Evolutionary conservation across 2,888 invertebrate species (phyloP).

Genomic region (Platycheirus albimanus): DNA sequence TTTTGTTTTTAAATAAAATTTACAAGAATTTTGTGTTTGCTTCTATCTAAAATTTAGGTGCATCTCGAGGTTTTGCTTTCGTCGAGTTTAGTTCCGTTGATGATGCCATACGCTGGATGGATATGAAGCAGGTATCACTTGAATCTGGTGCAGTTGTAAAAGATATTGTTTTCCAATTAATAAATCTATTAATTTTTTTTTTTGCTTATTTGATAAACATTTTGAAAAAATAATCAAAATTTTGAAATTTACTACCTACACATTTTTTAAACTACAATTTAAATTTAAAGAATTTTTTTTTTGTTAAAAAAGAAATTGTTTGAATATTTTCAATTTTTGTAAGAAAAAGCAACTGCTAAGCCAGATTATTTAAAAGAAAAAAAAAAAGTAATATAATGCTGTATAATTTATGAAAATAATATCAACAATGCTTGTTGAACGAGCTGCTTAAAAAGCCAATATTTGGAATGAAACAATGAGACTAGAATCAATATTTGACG

Average conservation of each 20-base stretch:
- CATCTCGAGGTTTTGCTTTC: slow-evolving; percentile 94
- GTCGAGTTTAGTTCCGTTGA: slow-evolving; percentile 95
- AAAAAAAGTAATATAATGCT: slow-evolving; percentile 39
- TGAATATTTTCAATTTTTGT: not conserved
- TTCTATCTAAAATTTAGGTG: slow-evolving; percentile 90
- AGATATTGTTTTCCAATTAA: slow-evolving; percentile 64
- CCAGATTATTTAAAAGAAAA: slow-evolving; percentile 64
- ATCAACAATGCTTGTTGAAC: slow-evolving; percentile 69
- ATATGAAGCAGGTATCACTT: slow-evolving; percentile 88
- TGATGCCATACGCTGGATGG: slow-evolving; percentile 96
- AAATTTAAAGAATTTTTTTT: slow-evolving; percentile 17
- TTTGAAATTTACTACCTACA: no score
- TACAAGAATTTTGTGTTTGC: slow-evolving; percentile 85
- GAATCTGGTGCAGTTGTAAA: slow-evolving; percentile 77
- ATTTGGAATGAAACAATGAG: slow-evolving; percentile 68
- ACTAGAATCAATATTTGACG: slow-evolving; percentile 73
- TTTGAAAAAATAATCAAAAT: no score
- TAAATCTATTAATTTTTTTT: slow-evolving; percentile 49
- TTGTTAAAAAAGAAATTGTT: not conserved
- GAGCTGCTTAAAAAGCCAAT: slow-evolving; percentile 67
- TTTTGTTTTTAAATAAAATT: slow-evolving; percentile 78
- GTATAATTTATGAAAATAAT: slow-evolving; percentile 57
- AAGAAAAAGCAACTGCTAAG: slow-evolving; percentile 63
- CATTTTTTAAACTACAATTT: no score
- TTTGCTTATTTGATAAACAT: slow-evolving; percentile 37